A percentile compares a stretch with the other conserved stretches of the same genome.
Conservation (phyloP, 2,797 vertebrate species). For the Epinephelus coioides region DNA sequence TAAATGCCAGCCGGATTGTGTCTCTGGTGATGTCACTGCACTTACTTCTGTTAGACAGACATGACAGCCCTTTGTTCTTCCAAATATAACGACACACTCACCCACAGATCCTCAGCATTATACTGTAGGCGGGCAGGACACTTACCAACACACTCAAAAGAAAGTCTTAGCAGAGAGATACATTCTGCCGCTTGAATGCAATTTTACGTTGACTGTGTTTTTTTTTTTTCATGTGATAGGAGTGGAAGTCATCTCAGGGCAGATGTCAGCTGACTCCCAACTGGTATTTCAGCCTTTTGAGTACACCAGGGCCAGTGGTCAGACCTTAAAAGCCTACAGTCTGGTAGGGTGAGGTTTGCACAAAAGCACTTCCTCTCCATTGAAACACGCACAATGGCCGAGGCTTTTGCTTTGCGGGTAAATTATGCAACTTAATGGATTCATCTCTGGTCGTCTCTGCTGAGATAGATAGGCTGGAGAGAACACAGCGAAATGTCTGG, state of each 20-base stretch:
- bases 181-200: background rate
- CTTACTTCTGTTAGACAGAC: constrained; percentile 41
- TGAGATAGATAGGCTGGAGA: constrained; percentile 57
- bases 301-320: constrained; percentile 54
- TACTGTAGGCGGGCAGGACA: background rate
- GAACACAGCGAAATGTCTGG: constrained; percentile 61
- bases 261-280: constrained; percentile 38
- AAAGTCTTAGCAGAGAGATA: background rate
- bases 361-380: constrained; percentile 72
- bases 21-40: constrained; percentile 58
- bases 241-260: constrained; percentile 37
- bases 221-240: constrained; percentile 9
- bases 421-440: constrained; percentile 82
- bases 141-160: background rate
- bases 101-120: background rate
- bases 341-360: constrained; percentile 60
- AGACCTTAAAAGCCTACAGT: constrained; percentile 67
- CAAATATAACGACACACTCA: constrained; percentile 16
- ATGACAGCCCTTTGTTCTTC: constrained; percentile 42
- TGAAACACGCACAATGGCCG: constrained; percentile 73
- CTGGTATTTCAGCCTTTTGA: constrained; percentile 44
- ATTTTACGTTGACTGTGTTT: constrained; percentile 26
- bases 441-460: constrained; percentile 65
- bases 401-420: constrained; percentile 76
- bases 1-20: constrained; percentile 52